Evolutionary conservation across 23 tunicate genomes (phyloP).

Genomic region (Oikopleura vanhoeffeni): DNA sequence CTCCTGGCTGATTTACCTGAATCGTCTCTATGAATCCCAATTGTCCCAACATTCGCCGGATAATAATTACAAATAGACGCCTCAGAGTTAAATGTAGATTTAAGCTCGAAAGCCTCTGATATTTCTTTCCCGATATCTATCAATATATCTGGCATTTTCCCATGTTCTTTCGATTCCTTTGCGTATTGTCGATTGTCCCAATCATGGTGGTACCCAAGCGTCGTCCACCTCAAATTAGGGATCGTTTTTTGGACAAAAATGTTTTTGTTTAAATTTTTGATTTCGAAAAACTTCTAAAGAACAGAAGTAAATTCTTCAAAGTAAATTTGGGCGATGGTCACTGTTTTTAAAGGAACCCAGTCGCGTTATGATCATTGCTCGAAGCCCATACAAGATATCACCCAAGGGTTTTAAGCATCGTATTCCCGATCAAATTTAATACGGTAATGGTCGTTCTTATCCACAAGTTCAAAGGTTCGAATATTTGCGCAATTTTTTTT

Average conservation of each 20-base stretch:
- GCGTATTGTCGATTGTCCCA: conserved; percentile 67
- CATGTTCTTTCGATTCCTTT: conserved; percentile 23
- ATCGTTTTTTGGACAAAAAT: too few relatives aligned
- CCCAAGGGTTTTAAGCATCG: too few relatives aligned
- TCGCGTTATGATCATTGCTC: too few relatives aligned
- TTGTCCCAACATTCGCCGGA: conserved; percentile 37
- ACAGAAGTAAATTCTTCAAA: neutral
- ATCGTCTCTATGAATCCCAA: conserved; percentile 53
- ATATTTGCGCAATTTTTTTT: too few relatives aligned
- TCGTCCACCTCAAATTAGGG: conserved; percentile 43
- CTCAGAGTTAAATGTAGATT: conserved; percentile 4
- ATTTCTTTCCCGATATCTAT: conserved; percentile 20
- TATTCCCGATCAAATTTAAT: too few relatives aligned
- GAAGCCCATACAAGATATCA: too few relatives aligned
- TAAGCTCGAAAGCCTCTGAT: neutral
- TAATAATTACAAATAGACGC: conserved; percentile 73
- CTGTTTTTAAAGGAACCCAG: too few relatives aligned
- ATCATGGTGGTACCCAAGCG: conserved; percentile 77
- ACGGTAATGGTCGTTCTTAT: too few relatives aligned
- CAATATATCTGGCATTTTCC: conserved; percentile 21
- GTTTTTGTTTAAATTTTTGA: neutral
- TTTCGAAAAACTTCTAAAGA: neutral
- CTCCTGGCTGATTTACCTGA: too few relatives aligned
- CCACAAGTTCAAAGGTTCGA: too few relatives aligned
- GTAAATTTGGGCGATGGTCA: too few relatives aligned